A percentile compares a stretch with the other conserved stretches of the same genome.
These are phyloP conservation scores for Lasioglossum oenotherae DNA, from an alignment of 2,888 invertebrate genomes.

Conservation along the genomic window DNA sequence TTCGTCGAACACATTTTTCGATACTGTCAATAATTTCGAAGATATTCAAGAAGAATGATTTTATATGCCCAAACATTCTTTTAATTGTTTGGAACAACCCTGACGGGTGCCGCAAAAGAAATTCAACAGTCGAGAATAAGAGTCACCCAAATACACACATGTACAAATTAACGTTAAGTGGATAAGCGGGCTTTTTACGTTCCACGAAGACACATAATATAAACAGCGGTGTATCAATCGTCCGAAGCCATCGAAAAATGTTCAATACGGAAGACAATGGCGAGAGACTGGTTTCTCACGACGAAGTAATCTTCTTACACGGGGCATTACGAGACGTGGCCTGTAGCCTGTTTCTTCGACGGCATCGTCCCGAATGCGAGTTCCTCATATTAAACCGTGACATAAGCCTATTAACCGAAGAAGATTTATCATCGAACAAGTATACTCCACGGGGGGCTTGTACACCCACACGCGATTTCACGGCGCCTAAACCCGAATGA, in stretches of 20 bases:
- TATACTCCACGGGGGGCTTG: neutral
- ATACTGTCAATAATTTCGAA: too few relatives aligned
- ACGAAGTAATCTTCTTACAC: slow-evolving; percentile 36
- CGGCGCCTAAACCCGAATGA: slow-evolving; percentile 18
- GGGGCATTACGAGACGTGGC: slow-evolving; percentile 13
- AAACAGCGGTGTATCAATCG: neutral
- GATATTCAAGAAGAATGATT: too few relatives aligned
- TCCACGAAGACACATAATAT: too few relatives aligned
- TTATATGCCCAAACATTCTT: too few relatives aligned
- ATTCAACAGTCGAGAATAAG: too few relatives aligned
- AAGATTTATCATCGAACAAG: slow-evolving; percentile 55
- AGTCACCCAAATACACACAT: too few relatives aligned
- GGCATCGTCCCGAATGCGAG: slow-evolving; percentile 18
- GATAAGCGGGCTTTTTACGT: too few relatives aligned
- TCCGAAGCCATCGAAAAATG: slow-evolving; percentile 1
- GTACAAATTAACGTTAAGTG: too few relatives aligned
- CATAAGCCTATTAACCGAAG: slow-evolving; percentile 61
- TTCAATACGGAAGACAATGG: slow-evolving; percentile 10
- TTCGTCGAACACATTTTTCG: too few relatives aligned
- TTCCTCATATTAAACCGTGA: slow-evolving; percentile 56
- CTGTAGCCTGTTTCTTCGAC: slow-evolving; percentile 29
- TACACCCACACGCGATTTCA: slow-evolving; percentile 52
- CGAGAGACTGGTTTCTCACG: neutral
- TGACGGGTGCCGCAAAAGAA: too few relatives aligned
- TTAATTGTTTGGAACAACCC: too few relatives aligned